phyloP scores from a whole-genome alignment of 2,888 invertebrate genomes.

The Xestia xanthographa region DNA sequence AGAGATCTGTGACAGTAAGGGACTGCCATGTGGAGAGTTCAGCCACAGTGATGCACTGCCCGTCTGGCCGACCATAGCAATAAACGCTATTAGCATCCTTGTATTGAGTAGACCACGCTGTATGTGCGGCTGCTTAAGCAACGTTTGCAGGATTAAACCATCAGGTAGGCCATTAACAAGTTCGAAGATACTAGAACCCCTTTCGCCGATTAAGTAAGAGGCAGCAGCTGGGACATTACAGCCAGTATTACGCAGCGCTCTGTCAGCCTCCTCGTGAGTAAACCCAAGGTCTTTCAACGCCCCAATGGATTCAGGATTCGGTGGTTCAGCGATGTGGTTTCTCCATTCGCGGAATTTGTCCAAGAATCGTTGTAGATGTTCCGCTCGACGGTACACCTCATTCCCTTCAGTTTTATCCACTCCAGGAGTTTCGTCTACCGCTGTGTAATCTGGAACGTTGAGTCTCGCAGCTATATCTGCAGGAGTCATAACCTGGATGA shows the following conservation, averaged over 20 bases:
- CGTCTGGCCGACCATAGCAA: slow-evolving; percentile 86
- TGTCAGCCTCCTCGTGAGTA: slow-evolving; percentile 78
- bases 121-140: slow-evolving; percentile 86
- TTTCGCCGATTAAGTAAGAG: slow-evolving; percentile 85
- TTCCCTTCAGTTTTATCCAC: slow-evolving; percentile 55
- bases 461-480: slow-evolving; percentile 83
- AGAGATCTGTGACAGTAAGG: slow-evolving; percentile 85
- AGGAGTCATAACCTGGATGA: slow-evolving; percentile 84
- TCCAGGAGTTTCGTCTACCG: slow-evolving; percentile 54
- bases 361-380: slow-evolving; percentile 82
- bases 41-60: slow-evolving; percentile 86
- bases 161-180: slow-evolving; percentile 85
- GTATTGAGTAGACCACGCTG: slow-evolving; percentile 86
- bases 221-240: slow-evolving; percentile 87
- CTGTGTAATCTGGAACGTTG: slow-evolving; percentile 58
- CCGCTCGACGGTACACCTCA: slow-evolving; percentile 79
- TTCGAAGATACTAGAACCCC: slow-evolving; percentile 86
- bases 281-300: slow-evolving; percentile 84
- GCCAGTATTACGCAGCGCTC: slow-evolving; percentile 81
- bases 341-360: slow-evolving; percentile 86
- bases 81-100: slow-evolving; percentile 86
- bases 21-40: slow-evolving; percentile 87
- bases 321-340: slow-evolving; percentile 78
- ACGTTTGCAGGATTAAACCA: slow-evolving; percentile 81
- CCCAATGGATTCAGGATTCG: slow-evolving; percentile 78